A percentile compares a stretch with the other conserved stretches of the same genome.
phyloP scores from a whole-genome alignment of 2,888 invertebrate species.

The Agrenia bidenticulata region DNA sequence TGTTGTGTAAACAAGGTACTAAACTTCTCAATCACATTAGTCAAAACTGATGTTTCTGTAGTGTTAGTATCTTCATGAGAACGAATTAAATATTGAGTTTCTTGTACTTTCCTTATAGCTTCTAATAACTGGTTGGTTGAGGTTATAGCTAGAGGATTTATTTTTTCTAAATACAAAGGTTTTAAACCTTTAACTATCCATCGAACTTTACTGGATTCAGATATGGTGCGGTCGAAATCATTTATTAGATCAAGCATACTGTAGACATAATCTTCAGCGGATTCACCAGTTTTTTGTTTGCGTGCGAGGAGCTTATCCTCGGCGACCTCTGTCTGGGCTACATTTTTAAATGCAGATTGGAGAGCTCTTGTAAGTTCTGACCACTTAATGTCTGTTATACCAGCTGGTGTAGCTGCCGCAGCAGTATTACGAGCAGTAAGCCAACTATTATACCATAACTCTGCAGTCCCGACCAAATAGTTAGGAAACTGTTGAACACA shows the following conservation, averaged over 20 bases:
- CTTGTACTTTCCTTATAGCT: not conserved
- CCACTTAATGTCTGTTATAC: not conserved
- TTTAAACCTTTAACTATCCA: not conserved
- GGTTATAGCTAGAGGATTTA: not conserved
- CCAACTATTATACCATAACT: not conserved
- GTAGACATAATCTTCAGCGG: constrained; percentile 5
- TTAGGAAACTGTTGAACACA: not conserved
- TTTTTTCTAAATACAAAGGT: constrained; percentile 5
- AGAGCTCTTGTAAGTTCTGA: not conserved
- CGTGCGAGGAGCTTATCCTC: constrained; percentile 12
- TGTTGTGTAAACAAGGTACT: not conserved
- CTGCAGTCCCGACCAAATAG: not conserved
- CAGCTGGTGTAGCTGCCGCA: not conserved
- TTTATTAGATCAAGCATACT: not conserved
- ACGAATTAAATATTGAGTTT: not conserved
- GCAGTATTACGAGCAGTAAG: no score
- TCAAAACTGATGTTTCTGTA: not conserved
- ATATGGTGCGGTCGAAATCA: not conserved
- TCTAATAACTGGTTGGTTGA: not conserved
- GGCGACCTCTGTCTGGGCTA: constrained; percentile 11
- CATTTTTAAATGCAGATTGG: constrained; percentile 11
- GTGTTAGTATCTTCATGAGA: not conserved
- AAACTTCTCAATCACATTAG: not conserved
- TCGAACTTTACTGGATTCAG: not conserved
- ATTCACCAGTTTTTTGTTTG: constrained; percentile 7